A percentile compares a stretch with the other conserved stretches of the same genome.
These are phyloP conservation scores for Eulemur albifrons DNA, from an alignment of 2,797 vertebrate genomes.

Conservation along the genomic window DNA sequence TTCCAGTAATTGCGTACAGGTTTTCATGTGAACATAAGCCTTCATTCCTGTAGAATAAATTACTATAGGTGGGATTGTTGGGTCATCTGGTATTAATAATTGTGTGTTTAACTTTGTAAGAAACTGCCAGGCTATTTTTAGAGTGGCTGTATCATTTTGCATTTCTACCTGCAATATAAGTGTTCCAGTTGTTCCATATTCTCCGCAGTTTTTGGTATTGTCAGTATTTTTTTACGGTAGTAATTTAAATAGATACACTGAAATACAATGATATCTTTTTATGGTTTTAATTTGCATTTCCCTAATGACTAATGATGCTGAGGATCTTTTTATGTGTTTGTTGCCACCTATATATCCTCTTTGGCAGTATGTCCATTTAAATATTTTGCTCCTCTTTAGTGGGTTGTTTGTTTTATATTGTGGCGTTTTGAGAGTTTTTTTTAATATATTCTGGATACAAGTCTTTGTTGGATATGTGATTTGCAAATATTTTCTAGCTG, in stretches of 20 bases:
- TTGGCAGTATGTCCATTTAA: background rate
- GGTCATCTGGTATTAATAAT: background rate
- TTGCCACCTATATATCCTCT: background rate
- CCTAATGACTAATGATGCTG: background rate
- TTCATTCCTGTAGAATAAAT: slow-evolving; percentile 4
- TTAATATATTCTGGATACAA: background rate
- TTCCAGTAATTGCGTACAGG: background rate
- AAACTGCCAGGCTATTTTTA: background rate
- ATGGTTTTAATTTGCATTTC: background rate
- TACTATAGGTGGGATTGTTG: background rate
- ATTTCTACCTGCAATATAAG: background rate
- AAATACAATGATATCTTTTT: background rate
- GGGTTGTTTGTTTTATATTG: background rate
- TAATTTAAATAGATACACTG: background rate
- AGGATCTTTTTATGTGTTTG: background rate
- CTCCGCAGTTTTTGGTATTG: background rate
- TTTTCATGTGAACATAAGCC: background rate
- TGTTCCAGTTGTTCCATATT: background rate
- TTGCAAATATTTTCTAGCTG: background rate
- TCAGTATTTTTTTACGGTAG: background rate
- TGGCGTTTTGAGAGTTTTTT: background rate
- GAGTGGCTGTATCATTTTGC: background rate
- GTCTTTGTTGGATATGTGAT: background rate
- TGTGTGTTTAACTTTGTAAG: background rate
- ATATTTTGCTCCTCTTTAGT: background rate